A percentile compares a stretch with the other conserved stretches of the same genome.
Evolutionary conservation across 2,113 vertebrate genomes (phyloP).

Genomic region (Protomyctophum bolini): DNA sequence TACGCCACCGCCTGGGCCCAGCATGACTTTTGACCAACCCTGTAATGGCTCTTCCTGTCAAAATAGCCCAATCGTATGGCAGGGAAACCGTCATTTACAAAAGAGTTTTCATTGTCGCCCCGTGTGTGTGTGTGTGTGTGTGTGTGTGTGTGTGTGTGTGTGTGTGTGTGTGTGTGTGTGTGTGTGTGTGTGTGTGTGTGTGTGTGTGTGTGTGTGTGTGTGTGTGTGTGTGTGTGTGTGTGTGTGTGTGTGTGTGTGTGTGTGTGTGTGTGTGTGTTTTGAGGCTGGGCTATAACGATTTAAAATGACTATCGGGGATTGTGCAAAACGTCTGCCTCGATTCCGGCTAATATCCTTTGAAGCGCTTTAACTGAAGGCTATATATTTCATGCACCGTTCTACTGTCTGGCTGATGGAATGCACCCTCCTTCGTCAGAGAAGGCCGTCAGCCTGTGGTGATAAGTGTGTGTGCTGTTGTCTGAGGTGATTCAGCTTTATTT

Average conservation of each 20-base stretch:
- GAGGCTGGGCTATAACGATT: too few relatives aligned
- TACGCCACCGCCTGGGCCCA: too few relatives aligned
- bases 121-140: too few relatives aligned
- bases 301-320: neutral
- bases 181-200: too few relatives aligned
- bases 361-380: slow-evolving; percentile 16
- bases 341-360: too few relatives aligned
- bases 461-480: slow-evolving; percentile 34
- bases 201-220: neutral
- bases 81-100: slow-evolving; percentile 7
- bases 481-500: slow-evolving; percentile 55
- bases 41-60: slow-evolving; percentile 15
- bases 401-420: slow-evolving; percentile 29
- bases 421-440: slow-evolving; percentile 17
- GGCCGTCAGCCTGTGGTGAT: neutral
- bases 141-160: too few relatives aligned
- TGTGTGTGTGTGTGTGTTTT: too few relatives aligned
- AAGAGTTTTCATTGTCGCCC: slow-evolving; percentile 6
- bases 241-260: too few relatives aligned
- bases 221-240: too few relatives aligned
- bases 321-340: too few relatives aligned
- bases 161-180: too few relatives aligned
- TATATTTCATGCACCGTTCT: slow-evolving; percentile 30
- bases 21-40: neutral
- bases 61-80: slow-evolving; percentile 35